Percentiles rank a stretch among this genome's conserved stretches.
These are phyloP conservation scores for Thaleichthys pacificus DNA, from an alignment of 2,797 vertebrate species.

Conservation along the genomic window DNA sequence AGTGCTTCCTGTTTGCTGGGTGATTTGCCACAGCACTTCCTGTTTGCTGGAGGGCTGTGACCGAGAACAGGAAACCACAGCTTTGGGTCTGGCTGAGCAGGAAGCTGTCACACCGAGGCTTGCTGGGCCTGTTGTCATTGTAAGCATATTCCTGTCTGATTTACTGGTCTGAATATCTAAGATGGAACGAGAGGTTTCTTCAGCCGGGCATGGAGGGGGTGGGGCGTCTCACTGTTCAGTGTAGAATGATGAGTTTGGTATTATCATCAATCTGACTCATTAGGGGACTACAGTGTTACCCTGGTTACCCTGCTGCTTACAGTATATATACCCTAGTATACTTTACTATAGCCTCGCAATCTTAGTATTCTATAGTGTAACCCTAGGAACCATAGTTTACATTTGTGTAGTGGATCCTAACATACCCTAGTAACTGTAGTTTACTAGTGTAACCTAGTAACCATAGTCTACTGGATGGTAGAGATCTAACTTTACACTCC, in stretches of 20 bases:
- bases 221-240: neutral
- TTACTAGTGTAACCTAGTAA: neutral
- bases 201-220: neutral
- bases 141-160: too few species aligned
- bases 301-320: neutral
- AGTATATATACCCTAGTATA: too few species aligned
- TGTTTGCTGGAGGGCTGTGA: neutral
- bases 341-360: too few species aligned
- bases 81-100: conserved; percentile 6
- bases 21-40: neutral
- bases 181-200: neutral
- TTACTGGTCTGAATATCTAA: neutral
- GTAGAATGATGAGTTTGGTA: conserved; percentile 15
- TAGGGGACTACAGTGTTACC: neutral
- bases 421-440: neutral
- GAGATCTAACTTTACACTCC: neutral
- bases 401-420: neutral
- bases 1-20: neutral
- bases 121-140: neutral
- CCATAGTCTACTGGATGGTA: neutral
- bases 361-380: too few species aligned
- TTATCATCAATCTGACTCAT: conserved; percentile 41
- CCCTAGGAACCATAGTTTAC: too few species aligned
- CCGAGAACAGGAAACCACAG: conserved; percentile 9
- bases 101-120: neutral